Base-by-base conservation (phyloP, 1,140 invertebrate genomes). In the Drosophila insularis region DNA sequence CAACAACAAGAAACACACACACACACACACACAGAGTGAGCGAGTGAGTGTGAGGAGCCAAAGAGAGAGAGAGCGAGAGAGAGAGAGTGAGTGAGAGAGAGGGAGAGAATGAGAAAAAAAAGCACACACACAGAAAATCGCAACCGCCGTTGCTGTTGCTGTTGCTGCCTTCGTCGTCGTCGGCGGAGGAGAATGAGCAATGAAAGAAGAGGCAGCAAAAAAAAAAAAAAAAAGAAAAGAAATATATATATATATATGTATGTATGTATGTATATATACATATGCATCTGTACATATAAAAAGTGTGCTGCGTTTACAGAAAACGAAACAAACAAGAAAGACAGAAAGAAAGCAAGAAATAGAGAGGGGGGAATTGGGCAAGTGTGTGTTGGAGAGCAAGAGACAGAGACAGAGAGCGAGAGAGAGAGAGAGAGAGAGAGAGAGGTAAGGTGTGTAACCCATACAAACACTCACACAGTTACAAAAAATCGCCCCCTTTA, bases 271-370 rank as follows among this genome's bases (percentile, higher is more conserved):
- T 27, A 6, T 27, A 27, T 5, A 27, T 23, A 23, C 23, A 23
- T 23, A 23, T 4, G 4, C 4, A 27, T 27, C 0, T 27, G 6
- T 6, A 6, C 6, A 27, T 27, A 6, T 27, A 37, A 13, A 66
- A 54, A 75, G 55, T 27, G 71, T 43, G 72, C 72, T 74, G 72
- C 71, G 71, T 73, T 73, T 54, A 39, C 54, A 64, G 56, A 17
- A 35, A 54, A 46, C 63, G 80, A 82, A 84, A 80, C 81, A 74
- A 76, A 75, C 66, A 76, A 63, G 37, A 39, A 23, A 37, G 14
- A 27, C 43, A 50, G 27, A 56, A 63, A 40, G 7, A 21, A 35
- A 14, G 11, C 3, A 53, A 17, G n/a, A 50, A 10, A 10, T 7
- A 35, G 1, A 37, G 11, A 37, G 35, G 2, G 10, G 35, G 54